Evolutionary conservation across 2,113 vertebrate species (phyloP), one percentile per base, ranked within the genome.

Genomic region (Paratilapia polleni): DNA sequence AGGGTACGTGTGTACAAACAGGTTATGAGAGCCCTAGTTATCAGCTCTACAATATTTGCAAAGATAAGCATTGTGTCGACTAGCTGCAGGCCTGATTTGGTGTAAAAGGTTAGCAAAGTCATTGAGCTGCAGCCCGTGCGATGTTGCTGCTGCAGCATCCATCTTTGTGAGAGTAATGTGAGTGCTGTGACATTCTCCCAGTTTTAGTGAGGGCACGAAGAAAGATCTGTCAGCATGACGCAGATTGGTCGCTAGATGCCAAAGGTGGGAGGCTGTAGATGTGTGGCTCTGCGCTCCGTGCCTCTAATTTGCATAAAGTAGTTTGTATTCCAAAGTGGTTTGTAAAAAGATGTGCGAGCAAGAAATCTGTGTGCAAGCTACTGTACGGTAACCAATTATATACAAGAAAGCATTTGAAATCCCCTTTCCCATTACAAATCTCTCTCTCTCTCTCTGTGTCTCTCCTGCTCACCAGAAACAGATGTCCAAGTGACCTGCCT

Each of bases 31-130:
- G 78, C 57, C 59, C 60, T 87, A 43, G 91, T 91, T 91, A 94
- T 93, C 91, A 78, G 62, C 43, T 34, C 20, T 5, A 38, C 77
- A 87, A 52, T 92, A 91, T 93, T 93, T 93, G 87, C 91, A 57
- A 80, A 94, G 95, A 95, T 94, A 94, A 94, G 93, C 90, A 88
- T 36, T 87, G 49, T 85, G 77, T 84, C 38, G 74, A 86, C 83
- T 89, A 80, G 89, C 91, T 90, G 85, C 79, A 78, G 84, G 90
- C 83, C 81, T 88, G 80, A 75, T 86, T 83, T 85, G 77, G 62
- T 86, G 68, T 79, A 85, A 95, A 93, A 94, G 91, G 92, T 94
- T 93, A 92, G 89, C 24, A 43, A 78, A 93, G 88, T 93, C 90
- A 77, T 78, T 87, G 89, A 89, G 78, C 89, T 89, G 82, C 88